Base-by-base conservation (phyloP, 2,113 vertebrate genomes). In the Pygoscelis adeliae region DNA sequence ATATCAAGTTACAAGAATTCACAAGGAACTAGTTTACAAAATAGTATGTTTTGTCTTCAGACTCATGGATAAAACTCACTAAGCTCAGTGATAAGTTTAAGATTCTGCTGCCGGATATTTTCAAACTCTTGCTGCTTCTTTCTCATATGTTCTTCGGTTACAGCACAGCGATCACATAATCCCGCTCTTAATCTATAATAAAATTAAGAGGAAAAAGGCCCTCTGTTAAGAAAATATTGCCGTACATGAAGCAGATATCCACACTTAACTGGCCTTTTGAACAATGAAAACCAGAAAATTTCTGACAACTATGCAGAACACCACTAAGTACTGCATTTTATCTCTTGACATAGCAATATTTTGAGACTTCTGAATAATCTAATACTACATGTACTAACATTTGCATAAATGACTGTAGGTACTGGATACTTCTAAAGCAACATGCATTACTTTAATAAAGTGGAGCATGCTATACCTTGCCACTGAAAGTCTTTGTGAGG, bases 91-190 rank as follows among this genome's bases (percentile, higher is more conserved):
- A 99, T 98, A 50, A 99, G 98, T 52, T 96, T 98, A 47, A 99
- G 97, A 93, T 99, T 99, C 96, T 99, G 98, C 78, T 99, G 98
- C 50, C 98, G 97, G 89, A 98, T 98, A 85, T 98, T 99, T 96
- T 99, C 99, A 97, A 98, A 99, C 78, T 99, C 98, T 40, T 97
- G 98, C 84, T 99, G 99, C 82, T 98, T 98, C 72, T 98, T 99
- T 95, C 98, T 98, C 98, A 99, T 98, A 36, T 98, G 98, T 73
- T 99, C 99, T 97, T 99, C 98, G 1, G 98, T 99, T 81, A 99
- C 98, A 79, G 98, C 97, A 97, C 99, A 99, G 50, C 98, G 98
- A 94, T 99, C 98, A 97, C 99, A 99, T 47, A 99, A 97, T 80
- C 98, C 98, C 4, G 98, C 98, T 86, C 98, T 97, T 86, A 99